phyloP scores from a whole-genome alignment of 1,140 invertebrate genomes.

The Samia ricini region DNA sequence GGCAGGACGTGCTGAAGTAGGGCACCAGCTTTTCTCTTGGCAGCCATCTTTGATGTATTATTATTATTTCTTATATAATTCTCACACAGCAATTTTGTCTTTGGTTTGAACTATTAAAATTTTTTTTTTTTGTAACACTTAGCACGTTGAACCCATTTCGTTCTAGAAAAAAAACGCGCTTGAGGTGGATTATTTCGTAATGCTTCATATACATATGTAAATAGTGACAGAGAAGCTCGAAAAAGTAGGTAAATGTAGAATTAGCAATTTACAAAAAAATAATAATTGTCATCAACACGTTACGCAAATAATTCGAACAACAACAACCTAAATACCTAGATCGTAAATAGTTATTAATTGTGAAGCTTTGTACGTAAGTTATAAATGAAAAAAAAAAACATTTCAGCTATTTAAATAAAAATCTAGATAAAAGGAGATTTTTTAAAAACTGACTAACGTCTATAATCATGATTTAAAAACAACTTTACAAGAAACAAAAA shows the following conservation, averaged over 20 bases:
- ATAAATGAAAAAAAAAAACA: no score
- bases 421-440: no score
- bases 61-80: slow-evolving; percentile 35
- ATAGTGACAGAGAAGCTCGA: not conserved
- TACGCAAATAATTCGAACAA: not conserved
- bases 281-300: not conserved
- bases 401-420: no score
- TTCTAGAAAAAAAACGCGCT: slow-evolving; percentile 11
- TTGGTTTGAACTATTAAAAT: slow-evolving; percentile 46
- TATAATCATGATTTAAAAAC: no score
- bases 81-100: slow-evolving; percentile 61
- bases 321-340: not conserved
- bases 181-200: slow-evolving; percentile 25
- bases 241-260: slow-evolving; percentile 5
- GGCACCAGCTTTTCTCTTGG: slow-evolving; percentile 76
- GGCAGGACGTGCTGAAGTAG: slow-evolving; percentile 76
- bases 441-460: no score
- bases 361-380: no score
- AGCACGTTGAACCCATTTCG: slow-evolving; percentile 58
- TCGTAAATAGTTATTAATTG: not conserved
- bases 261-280: not conserved
- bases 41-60: slow-evolving; percentile 64
- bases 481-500: no score
- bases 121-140: slow-evolving; percentile 32
- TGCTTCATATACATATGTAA: slow-evolving; percentile 33